Evolutionary conservation across 2,888 invertebrate genomes (phyloP), one percentile per base, ranked within the genome.

Genomic region (Eledona agricola): DNA sequence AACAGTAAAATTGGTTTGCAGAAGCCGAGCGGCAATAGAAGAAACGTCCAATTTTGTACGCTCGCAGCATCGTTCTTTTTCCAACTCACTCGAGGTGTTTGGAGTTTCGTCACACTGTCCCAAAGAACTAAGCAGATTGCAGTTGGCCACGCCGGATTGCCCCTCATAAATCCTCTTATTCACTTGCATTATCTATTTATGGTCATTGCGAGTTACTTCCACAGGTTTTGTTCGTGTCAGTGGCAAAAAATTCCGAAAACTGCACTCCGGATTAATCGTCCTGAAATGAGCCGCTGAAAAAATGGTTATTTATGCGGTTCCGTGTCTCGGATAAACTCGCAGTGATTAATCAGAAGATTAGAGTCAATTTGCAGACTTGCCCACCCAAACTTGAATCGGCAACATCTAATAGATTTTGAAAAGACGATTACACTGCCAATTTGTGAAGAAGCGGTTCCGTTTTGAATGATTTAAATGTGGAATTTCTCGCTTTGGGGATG

Each of bases 101-200:
- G 19, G 34, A 23, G 28, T 29, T 13, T 7, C 29, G 26, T 37
- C 42, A 17, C 25, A 29, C 34, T 26, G 32, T 42, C 20, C 43
- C 28, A 38, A 26, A 54, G 46, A 50, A 49, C 28, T 38, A 47
- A 53, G 57, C 37, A 57, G 58, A 68, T 66, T 67, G 64, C 58
- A 63, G 53, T 60, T 58, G 58, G 64, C 59, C 54, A 63, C 64
- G 64, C 50, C 60, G 62, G 64, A 69, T 69, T 62, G 66, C 64
- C 62, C 63, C 65, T 61, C 66, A 68, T 71, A 70, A 71, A 71
- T 71, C 65, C 64, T 61, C 62, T 65, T 63, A 66, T 65, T 66
- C 66, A 63, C 63, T 67, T 59, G 59, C 66, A 67, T 70, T 70
- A 70, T 67, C 64, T 67, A 70, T 68, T 70, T 67, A 69, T 64